A percentile compares a stretch with the other conserved stretches of the same genome.
Evolutionary conservation across 2,113 vertebrate genomes (phyloP).

Genomic region (Mesembrinibis cayennensis): DNA sequence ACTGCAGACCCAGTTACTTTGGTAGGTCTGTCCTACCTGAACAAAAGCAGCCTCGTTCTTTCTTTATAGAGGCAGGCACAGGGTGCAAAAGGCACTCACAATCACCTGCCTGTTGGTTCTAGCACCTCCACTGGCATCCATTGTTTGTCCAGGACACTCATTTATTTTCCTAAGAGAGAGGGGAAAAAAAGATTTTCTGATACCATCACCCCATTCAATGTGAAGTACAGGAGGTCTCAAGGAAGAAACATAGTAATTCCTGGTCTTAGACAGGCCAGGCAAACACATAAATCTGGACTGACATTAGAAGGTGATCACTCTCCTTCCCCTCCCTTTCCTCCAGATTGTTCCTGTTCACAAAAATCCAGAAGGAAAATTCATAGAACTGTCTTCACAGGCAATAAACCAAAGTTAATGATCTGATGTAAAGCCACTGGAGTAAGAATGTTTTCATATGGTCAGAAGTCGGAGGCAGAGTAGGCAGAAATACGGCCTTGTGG

Average conservation of each 20-base stretch:
- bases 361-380: slow-evolving; percentile 6
- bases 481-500: slow-evolving; percentile 15
- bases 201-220: background rate
- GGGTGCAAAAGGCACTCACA: background rate
- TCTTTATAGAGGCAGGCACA: background rate
- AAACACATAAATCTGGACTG: background rate
- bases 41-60: background rate
- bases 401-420: slow-evolving; percentile 48
- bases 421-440: slow-evolving; percentile 27
- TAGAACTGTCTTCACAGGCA: slow-evolving; percentile 1
- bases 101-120: background rate
- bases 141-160: background rate
- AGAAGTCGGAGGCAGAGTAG: background rate
- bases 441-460: slow-evolving; percentile 40
- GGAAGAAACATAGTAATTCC: background rate
- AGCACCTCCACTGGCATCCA: background rate
- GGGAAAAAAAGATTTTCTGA: background rate
- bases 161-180: background rate
- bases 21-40: background rate
- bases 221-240: background rate
- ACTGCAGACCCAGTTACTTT: background rate
- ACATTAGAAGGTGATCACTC: background rate
- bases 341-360: background rate
- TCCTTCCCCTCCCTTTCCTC: background rate
- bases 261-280: background rate